Evolutionary conservation across 2,797 vertebrate species (phyloP), one percentile per base, ranked within the genome.

Genomic region (Falco cherrug): DNA sequence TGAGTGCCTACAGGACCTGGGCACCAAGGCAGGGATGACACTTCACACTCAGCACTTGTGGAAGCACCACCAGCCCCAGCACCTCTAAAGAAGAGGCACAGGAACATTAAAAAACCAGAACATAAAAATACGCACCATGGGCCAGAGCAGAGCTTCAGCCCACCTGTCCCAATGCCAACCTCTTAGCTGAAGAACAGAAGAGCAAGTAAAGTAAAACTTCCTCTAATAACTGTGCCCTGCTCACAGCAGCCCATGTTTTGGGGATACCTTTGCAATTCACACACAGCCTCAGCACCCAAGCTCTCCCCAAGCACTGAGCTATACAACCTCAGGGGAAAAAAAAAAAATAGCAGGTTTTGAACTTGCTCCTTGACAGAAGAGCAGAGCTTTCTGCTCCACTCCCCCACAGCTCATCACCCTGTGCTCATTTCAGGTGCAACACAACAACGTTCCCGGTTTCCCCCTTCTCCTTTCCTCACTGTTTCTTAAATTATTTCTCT

Each of bases 221-320:
- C 21, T 69, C n/a, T 3, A 20, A 7, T 2, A 10, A 15, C 26
- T 5, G 9, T 14, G 7, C 6, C 41, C 14, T 45, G 45, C 45
- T 13, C 1, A 0, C n/a, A 19, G 41, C 63, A 7, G 41, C 7
- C 10, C 22, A 5, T 6, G 1, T n/a, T 56, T 11, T 6, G n/a
- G 69, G 69, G 41, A 29, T 14, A 17, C 14, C 19, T 18, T 28
- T 5, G 2, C 41, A 1, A 6, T 9, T 4, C 10, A 3, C 16
- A 26, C 4, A 4, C 47, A 51, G 75, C 33, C 48, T n/a, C 29
- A 10, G 37, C 47, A 6, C 39, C 64, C 53, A 6, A 3, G 2
- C 22, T 26, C 28, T 39, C 53, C 41, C 18, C 37, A 64, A 8
- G 16, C 59, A 41, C 47, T 14, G 11, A 16, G 16, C 37, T 43